These are phyloP conservation scores for Augochlora pura DNA, from an alignment of 1,140 invertebrate species.

Conservation along the genomic window DNA sequence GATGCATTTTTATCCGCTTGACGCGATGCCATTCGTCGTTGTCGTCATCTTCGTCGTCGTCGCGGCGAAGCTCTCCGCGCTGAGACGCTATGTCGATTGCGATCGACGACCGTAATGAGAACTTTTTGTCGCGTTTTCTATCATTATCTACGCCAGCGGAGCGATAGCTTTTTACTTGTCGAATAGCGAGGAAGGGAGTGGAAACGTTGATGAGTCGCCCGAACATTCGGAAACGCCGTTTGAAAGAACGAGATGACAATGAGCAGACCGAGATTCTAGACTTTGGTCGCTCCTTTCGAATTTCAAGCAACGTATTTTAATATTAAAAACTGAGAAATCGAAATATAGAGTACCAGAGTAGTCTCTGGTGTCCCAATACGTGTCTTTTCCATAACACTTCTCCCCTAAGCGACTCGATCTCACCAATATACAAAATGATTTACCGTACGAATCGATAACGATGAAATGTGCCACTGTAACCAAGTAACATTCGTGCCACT, in stretches of 20 bases:
- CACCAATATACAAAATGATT: no score
- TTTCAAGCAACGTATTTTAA: neutral
- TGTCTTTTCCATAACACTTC: no score
- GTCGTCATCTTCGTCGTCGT: neutral
- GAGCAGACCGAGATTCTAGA: neutral
- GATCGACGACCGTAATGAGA: slow-evolving; percentile 6
- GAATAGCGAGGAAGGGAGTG: neutral
- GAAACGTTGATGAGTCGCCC: neutral
- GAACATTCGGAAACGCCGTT: no score
- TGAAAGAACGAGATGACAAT: neutral
- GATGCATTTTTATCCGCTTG: neutral
- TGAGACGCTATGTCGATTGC: slow-evolving; percentile 16
- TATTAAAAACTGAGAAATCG: no score
- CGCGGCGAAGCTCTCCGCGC: neutral
- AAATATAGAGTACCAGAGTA: no score
- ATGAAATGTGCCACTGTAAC: no score
- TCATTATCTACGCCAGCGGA: slow-evolving; percentile 19
- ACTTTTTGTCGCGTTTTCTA: slow-evolving; percentile 14
- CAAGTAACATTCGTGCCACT: no score
- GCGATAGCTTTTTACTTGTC: neutral
- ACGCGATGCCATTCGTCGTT: neutral
- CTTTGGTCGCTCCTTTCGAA: neutral
- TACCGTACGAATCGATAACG: no score
- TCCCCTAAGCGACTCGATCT: no score
- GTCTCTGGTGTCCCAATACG: no score